phyloP scores from a whole-genome alignment of 2,888 invertebrate species.

The Hanleya hanleyi region DNA sequence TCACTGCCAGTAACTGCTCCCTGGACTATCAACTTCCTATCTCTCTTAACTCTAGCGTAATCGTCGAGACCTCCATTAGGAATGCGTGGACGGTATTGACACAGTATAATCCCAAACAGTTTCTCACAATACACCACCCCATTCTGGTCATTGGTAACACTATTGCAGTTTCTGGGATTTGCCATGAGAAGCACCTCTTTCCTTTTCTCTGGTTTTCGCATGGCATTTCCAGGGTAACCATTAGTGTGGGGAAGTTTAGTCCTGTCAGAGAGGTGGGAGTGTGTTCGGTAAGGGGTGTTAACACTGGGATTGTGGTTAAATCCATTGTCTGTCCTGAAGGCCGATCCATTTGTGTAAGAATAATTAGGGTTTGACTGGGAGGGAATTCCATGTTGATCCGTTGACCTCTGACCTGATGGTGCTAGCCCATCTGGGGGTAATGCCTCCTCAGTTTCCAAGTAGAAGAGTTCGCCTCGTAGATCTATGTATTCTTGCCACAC shows the following conservation, averaged over 20 bases:
- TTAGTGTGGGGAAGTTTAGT: neutral
- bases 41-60: neutral
- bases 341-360: neutral
- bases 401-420: neutral
- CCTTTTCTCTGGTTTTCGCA: neutral
- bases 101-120: slow-evolving; percentile 3
- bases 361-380: too few relatives aligned
- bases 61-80: neutral
- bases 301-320: too few relatives aligned
- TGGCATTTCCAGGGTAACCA: neutral
- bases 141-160: neutral
- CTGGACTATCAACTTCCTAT: slow-evolving; percentile 1
- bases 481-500: neutral
- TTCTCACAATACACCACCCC: neutral
- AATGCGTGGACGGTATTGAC: neutral
- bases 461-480: neutral
- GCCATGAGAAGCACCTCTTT: slow-evolving; percentile 3
- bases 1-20: slow-evolving; percentile 1
- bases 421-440: neutral
- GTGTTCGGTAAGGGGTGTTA: neutral
- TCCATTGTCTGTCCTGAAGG: neutral
- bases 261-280: neutral
- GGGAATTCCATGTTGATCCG: neutral
- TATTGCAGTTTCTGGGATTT: slow-evolving; percentile 1
- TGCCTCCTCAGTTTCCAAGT: neutral